Conservation (phyloP, 2,888 invertebrate genomes). For the Athalia rosae region DNA sequence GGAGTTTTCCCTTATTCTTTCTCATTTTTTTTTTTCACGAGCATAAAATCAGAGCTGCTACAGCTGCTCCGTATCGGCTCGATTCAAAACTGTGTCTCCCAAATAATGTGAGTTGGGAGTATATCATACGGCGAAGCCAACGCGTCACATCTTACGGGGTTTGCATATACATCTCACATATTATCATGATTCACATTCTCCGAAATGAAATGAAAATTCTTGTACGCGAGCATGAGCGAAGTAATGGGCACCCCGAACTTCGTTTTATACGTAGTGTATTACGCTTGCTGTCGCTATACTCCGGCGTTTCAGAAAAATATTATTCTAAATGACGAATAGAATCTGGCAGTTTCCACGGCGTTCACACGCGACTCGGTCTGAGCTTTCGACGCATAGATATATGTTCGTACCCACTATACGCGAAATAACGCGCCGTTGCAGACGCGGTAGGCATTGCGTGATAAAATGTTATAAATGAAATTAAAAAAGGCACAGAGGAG, state of each 20-base stretch:
- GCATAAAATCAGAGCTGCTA: slow-evolving; percentile 38
- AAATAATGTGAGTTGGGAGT: not conserved
- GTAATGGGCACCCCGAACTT: slow-evolving; percentile 7
- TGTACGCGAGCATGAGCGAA: not conserved
- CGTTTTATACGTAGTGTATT: too few species aligned
- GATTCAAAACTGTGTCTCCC: too few species aligned
- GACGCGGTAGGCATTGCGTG: slow-evolving; percentile 39
- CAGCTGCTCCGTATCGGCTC: slow-evolving; percentile 27
- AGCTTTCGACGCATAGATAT: slow-evolving; percentile 1
- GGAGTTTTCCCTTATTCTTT: not conserved
- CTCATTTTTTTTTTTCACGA: slow-evolving; percentile 27
- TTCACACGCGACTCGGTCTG: slow-evolving; percentile 21
- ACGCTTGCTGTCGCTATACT: too few species aligned
- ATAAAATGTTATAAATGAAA: slow-evolving; percentile 41
- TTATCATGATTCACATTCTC: not conserved
- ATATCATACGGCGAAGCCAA: slow-evolving; percentile 11
- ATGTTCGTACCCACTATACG: not conserved
- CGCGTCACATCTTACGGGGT: not conserved
- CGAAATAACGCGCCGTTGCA: not conserved
- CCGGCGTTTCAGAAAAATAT: slow-evolving; percentile 20
- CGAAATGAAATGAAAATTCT: slow-evolving; percentile 18
- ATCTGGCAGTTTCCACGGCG: slow-evolving; percentile 24
- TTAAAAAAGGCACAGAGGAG: slow-evolving; percentile 37
- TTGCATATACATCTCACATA: not conserved
- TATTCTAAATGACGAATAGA: slow-evolving; percentile 38